Base-by-base conservation (phyloP, 2,113 vertebrate species). In the Saccopteryx bilineata region DNA sequence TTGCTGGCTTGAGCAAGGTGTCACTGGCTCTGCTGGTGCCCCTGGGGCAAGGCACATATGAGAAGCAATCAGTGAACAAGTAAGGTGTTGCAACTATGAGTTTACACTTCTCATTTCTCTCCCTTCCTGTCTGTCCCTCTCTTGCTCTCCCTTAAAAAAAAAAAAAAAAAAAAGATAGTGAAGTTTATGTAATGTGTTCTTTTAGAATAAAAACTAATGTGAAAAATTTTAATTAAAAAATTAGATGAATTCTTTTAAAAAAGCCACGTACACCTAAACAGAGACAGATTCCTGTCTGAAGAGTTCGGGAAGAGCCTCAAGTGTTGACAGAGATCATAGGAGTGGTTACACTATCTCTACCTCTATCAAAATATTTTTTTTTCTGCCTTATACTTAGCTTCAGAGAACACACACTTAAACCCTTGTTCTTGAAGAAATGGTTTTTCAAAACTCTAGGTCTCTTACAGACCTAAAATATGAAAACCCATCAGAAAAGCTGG, bases 321-420 rank as follows among this genome's bases (percentile, higher is more conserved):
- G 33, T 9, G 39, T 31, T 39, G 54, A 69, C 17, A 61, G 46
- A 58, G 52, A 31, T 18, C 75, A 39, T 6, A 71, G 54, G 7
- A 31, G 46, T 39, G 24, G 39, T 71, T 39, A 33, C 5, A 52
- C 63, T 69, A 71, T 33, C 52, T 79, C 60, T 60, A 78, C 39
- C 14, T 31, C 52, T 13, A 69, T 50, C 52, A 50, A 72, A 56
- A 75, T 19, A 79, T 21, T 9, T 52, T 26, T 78, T 60, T n/a
- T 24, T 50, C 52, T 78, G n/a, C 15, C 63, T 86, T 68, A 68
- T 26, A 39, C 39, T 39, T 39, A 86, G 28, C 65, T 80, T 87
- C 31, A 71, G 66, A 93, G 26, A 86, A 87, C 31, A 93, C 87
- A 71, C 87, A 72, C n/a, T n/a, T 65, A 74, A 72, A 81, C n/a